A percentile compares a stretch with the other conserved stretches of the same genome.
phyloP scores from a whole-genome alignment of 2,888 invertebrate genomes.

The Watsonalla cultraria region DNA sequence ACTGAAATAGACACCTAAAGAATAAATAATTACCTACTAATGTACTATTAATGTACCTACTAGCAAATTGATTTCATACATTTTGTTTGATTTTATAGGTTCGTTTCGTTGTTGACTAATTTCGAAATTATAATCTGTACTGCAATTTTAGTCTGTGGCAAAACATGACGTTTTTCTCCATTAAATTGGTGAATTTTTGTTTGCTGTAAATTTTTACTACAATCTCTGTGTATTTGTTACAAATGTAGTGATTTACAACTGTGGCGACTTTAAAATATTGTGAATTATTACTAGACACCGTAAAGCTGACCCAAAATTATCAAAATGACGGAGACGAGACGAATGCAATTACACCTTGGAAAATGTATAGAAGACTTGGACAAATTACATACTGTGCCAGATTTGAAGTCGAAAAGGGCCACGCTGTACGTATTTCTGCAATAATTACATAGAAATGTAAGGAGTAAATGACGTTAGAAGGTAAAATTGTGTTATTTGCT shows the following conservation, averaged over 20 bases:
- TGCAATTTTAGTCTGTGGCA: conserved; percentile 17
- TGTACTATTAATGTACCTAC: not conserved
- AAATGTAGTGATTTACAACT: conserved; percentile 60
- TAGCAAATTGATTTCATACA: not conserved
- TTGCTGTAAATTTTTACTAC: conserved; percentile 53
- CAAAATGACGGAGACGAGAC: conserved; percentile 71
- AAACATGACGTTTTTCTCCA: conserved; percentile 50
- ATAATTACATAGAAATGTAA: not conserved
- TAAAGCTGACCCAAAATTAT: conserved; percentile 28
- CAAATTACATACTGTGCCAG: conserved; percentile 67
- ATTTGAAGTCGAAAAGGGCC: conserved; percentile 70
- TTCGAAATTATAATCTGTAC: not conserved
- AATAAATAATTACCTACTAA: too few species aligned
- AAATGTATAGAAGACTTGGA: conserved; percentile 79
- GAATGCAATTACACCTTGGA: conserved; percentile 75
- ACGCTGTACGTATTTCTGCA: conserved; percentile 62
- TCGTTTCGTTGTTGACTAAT: not conserved
- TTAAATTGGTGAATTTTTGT: conserved; percentile 59
- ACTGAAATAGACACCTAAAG: not conserved
- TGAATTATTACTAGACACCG: conserved; percentile 23
- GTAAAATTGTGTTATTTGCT: conserved; percentile 16
- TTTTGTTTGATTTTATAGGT: not conserved
- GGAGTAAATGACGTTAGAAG: not conserved
- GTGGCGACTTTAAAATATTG: conserved; percentile 30
- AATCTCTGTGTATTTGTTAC: conserved; percentile 44